A percentile compares a stretch with the other conserved stretches of the same genome.
Evolutionary conservation across 1,140 invertebrate genomes (phyloP).

Genomic region (Panagrolaimus sp.): DNA sequence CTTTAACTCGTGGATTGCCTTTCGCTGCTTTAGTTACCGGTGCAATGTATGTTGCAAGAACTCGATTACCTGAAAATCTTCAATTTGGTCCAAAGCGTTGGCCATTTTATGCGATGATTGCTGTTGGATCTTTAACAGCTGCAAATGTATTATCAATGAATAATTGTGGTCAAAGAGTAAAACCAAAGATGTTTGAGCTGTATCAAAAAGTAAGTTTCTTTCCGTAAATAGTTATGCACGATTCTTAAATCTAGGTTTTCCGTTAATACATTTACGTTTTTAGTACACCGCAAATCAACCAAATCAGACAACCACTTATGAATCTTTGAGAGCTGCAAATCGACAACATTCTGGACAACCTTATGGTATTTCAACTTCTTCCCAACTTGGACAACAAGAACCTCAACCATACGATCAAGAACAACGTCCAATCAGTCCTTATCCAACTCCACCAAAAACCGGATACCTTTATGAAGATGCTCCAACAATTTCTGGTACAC

Average conservation of each 20-base stretch:
- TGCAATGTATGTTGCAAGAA: constrained; percentile 3
- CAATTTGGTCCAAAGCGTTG: constrained; percentile 11
- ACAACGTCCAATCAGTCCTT: no score
- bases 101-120: constrained; percentile 18
- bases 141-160: constrained; percentile 19
- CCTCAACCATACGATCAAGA: no score
- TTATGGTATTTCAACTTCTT: no score
- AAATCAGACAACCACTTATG: constrained; percentile 5
- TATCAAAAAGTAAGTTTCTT: constrained; percentile 20
- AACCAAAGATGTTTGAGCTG: constrained; percentile 13
- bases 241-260: no score
- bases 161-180: constrained; percentile 17
- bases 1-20: constrained; percentile 16
- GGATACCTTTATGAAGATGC: no score
- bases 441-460: no score
- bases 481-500: no score
- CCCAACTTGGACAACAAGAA: no score
- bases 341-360: neutral
- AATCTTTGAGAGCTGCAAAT: constrained; percentile 1
- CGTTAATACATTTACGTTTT: no score
- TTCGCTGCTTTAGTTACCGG: constrained; percentile 1
- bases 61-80: constrained; percentile 8
- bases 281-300: neutral
- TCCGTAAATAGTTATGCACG: no score
- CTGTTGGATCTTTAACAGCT: constrained; percentile 3